Percentiles rank a stretch among this genome's conserved stretches.
Evolutionary conservation across 2,888 invertebrate species (phyloP).

Genomic region (Cacoxenus indagator): DNA sequence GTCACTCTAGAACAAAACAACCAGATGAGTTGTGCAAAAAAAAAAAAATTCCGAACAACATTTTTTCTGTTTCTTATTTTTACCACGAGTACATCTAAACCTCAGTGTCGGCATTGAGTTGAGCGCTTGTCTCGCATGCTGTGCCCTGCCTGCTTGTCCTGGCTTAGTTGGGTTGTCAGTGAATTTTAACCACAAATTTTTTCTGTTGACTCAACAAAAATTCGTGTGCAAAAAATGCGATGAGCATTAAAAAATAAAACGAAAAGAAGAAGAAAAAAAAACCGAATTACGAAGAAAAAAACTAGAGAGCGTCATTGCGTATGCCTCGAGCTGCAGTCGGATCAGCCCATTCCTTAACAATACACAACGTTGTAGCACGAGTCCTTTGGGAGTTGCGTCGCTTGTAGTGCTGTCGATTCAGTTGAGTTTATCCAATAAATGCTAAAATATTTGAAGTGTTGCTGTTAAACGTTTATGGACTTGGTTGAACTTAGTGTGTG

Average conservation of each 20-base stretch:
- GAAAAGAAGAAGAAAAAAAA: background rate
- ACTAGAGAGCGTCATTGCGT: background rate
- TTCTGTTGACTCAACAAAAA: conserved; percentile 57
- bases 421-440: conserved; percentile 12
- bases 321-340: background rate
- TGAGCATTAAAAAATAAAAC: background rate
- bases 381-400: background rate
- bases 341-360: background rate
- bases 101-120: background rate
- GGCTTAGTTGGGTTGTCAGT: background rate
- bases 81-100: background rate
- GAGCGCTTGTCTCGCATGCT: background rate
- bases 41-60: background rate
- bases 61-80: background rate
- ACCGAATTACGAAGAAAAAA: background rate
- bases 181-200: conserved; percentile 26
- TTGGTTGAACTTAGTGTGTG: background rate
- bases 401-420: background rate
- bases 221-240: conserved; percentile 26
- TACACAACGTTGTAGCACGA: background rate
- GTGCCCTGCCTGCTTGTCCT: background rate
- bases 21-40: background rate
- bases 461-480: conserved; percentile 2
- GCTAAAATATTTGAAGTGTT: conserved; percentile 17
- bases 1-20: conserved; percentile 38